Conservation (phyloP, 1,140 invertebrate genomes). For the Drosophila mayri region DNA sequence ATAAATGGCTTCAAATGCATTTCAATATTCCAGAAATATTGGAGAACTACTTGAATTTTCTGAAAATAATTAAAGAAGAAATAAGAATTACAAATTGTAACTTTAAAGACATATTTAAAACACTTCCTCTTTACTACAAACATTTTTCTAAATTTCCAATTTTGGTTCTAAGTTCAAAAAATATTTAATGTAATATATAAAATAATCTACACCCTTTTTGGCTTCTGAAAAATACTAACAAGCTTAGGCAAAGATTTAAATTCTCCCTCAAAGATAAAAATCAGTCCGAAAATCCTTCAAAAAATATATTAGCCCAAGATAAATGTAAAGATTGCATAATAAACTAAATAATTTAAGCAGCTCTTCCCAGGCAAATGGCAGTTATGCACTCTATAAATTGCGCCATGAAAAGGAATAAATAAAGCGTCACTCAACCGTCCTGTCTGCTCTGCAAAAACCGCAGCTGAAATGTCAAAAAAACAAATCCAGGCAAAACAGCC, state of each 20-base stretch:
- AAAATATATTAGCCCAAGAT: neutral
- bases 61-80: neutral
- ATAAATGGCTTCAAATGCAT: constrained; percentile 11
- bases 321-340: constrained; percentile 1
- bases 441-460: constrained; percentile 37
- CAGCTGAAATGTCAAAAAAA: constrained; percentile 50
- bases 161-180: too few species aligned
- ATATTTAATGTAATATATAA: neutral
- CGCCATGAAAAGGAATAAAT: constrained; percentile 23
- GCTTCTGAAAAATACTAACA: neutral
- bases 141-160: too few species aligned
- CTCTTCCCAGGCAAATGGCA: constrained; percentile 10
- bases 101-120: neutral
- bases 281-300: neutral
- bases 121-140: too few species aligned
- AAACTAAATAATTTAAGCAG: constrained; percentile 27
- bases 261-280: too few species aligned
- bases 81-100: too few species aligned
- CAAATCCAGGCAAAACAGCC: constrained; percentile 49
- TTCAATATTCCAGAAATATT: neutral
- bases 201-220: neutral
- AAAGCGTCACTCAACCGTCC: constrained; percentile 15
- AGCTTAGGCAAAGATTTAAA: neutral
- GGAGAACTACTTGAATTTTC: neutral
- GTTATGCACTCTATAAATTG: constrained; percentile 29